These are phyloP conservation scores for Octodon degus DNA, from an alignment of 2,113 vertebrate species.

Conservation along the genomic window DNA sequence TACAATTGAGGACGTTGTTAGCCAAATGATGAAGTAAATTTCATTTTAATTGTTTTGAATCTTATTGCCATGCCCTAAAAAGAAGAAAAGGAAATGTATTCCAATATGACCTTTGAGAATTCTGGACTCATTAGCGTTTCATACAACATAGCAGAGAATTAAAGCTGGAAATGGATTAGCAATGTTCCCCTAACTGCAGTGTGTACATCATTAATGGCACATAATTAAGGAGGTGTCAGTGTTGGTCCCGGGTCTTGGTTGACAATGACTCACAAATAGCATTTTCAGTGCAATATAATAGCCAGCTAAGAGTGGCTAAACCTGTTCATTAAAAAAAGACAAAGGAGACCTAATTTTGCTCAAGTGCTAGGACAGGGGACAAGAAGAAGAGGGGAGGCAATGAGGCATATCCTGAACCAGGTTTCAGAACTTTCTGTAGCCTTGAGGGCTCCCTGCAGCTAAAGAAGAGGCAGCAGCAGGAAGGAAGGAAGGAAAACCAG, in stretches of 20 bases:
- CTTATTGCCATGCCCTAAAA: constrained; percentile 69
- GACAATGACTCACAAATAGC: constrained; percentile 75
- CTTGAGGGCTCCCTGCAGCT: not conserved
- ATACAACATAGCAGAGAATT: constrained; percentile 84
- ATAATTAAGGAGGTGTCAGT: constrained; percentile 82
- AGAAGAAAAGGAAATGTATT: constrained; percentile 78
- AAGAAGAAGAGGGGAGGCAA: not conserved
- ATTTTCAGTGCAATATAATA: constrained; percentile 68
- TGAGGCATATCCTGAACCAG: not conserved
- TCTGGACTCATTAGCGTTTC: constrained; percentile 86
- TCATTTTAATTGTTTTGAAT: constrained; percentile 85
- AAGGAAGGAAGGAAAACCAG: constrained; percentile 25
- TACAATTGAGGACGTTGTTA: constrained; percentile 77
- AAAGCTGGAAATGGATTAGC: constrained; percentile 78
- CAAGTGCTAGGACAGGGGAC: not conserved
- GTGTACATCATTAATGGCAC: constrained; percentile 80
- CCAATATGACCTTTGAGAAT: constrained; percentile 88
- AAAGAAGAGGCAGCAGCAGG: not conserved
- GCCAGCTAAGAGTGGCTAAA: constrained; percentile 58
- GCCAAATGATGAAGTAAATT: constrained; percentile 83
- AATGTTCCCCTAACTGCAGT: constrained; percentile 72
- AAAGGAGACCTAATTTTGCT: constrained; percentile 64
- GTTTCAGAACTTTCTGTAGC: constrained; percentile 27
- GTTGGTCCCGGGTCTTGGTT: constrained; percentile 76
- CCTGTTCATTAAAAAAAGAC: constrained; percentile 20